Conservation (phyloP, 2,797 vertebrate genomes). For the Rhynchotus rufescens region DNA sequence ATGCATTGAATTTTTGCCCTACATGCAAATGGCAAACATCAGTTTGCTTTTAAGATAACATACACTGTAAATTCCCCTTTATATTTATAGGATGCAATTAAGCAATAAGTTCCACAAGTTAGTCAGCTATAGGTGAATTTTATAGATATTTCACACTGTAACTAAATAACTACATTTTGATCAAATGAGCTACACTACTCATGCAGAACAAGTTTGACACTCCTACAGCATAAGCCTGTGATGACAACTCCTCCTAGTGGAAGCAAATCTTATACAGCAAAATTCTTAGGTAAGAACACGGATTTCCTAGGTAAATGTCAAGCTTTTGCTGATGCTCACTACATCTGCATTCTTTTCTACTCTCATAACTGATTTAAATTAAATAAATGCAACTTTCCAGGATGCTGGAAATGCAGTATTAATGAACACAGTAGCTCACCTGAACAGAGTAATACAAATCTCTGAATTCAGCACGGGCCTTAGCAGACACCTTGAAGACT, state of each 20-base stretch:
- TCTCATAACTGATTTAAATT: neutral
- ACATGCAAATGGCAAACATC: neutral
- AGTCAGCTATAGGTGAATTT: neutral
- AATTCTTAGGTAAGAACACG: neutral
- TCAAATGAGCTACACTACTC: neutral
- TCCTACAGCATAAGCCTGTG: neutral
- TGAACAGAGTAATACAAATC: neutral
- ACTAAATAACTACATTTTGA: neutral
- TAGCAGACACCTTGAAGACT: neutral
- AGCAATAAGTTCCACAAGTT: neutral
- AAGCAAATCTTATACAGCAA: neutral
- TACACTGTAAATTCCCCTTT: neutral
- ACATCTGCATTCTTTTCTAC: neutral
- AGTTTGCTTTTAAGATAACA: neutral
- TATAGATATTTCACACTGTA: neutral
- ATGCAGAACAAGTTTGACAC: neutral
- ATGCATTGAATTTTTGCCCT: neutral
- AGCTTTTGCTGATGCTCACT: neutral
- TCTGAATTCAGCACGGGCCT: neutral
- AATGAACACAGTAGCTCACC: neutral
- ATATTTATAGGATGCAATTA: neutral
- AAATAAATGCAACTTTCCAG: neutral
- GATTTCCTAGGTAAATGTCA: neutral
- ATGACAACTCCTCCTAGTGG: slow-evolving; percentile 42
- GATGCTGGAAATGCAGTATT: neutral